Evolutionary conservation across 2,113 vertebrate genomes (phyloP).

Genomic region (Holacanthus passer): DNA sequence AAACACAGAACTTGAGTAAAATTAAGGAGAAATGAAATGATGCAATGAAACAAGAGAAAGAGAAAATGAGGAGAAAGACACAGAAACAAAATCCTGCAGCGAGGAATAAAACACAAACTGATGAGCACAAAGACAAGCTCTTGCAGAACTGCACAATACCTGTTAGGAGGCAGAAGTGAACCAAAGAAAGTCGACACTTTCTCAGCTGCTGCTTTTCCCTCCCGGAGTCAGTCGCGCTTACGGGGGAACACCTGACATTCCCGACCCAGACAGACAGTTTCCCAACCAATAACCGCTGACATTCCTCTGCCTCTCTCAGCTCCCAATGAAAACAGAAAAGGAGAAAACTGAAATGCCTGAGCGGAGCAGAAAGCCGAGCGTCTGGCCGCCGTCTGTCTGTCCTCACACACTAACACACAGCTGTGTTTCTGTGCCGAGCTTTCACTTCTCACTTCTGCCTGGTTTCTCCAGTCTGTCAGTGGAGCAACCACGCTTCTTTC

Average conservation of each 20-base stretch:
- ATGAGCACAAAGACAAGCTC: slow-evolving; percentile 40
- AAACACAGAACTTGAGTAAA: neutral
- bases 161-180: slow-evolving; percentile 45
- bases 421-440: slow-evolving; percentile 59
- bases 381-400: slow-evolving; percentile 58
- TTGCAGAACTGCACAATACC: slow-evolving; percentile 58
- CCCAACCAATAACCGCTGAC: slow-evolving; percentile 52
- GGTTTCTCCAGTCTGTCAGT: slow-evolving; percentile 62
- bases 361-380: slow-evolving; percentile 54
- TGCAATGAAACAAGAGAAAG: neutral
- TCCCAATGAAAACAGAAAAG: neutral
- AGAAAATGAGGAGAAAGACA: slow-evolving; percentile 10
- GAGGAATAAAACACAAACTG: slow-evolving; percentile 21
- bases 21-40: neutral
- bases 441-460: slow-evolving; percentile 74
- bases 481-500: slow-evolving; percentile 64
- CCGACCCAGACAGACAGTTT: slow-evolving; percentile 51
- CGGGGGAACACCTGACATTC: slow-evolving; percentile 74
- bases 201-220: slow-evolving; percentile 26
- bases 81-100: slow-evolving; percentile 27
- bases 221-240: slow-evolving; percentile 38
- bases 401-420: slow-evolving; percentile 43
- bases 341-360: slow-evolving; percentile 36
- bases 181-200: slow-evolving; percentile 47
- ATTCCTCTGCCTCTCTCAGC: slow-evolving; percentile 51